Percentiles rank a stretch among this genome's conserved stretches.
These are phyloP conservation scores for Hypsopygia costalis DNA, from an alignment of 2,888 invertebrate genomes.

Conservation along the genomic window DNA sequence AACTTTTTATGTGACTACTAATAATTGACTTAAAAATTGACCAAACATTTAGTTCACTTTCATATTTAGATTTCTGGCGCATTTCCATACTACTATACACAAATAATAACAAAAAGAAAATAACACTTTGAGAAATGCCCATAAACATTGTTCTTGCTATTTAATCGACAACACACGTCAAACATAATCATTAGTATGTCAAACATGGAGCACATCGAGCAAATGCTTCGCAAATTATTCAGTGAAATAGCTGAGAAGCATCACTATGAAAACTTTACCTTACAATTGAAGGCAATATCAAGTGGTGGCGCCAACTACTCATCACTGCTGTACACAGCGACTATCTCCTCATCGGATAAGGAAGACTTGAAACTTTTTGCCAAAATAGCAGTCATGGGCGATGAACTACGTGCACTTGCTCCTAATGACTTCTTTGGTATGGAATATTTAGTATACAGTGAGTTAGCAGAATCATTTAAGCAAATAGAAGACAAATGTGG, in stretches of 20 bases:
- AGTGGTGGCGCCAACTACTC: constrained; percentile 22
- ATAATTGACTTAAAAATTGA: too few species aligned
- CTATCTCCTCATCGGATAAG: constrained; percentile 10
- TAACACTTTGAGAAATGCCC: too few species aligned
- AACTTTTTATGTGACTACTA: too few species aligned
- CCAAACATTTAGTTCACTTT: too few species aligned
- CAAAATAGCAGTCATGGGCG: constrained; percentile 22
- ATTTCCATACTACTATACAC: too few species aligned
- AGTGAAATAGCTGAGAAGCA: constrained; percentile 10
- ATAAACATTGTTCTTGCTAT: too few species aligned
- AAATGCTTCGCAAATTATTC: constrained; percentile 9
- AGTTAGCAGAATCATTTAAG: constrained; percentile 20
- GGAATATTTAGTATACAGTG: constrained; percentile 27
- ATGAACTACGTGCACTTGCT: constrained; percentile 18
- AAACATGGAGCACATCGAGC: not conserved
- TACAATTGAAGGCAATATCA: constrained; percentile 11
- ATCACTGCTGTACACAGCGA: constrained; percentile 14
- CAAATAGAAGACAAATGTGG: constrained; percentile 23
- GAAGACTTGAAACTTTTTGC: constrained; percentile 21
- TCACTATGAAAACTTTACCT: constrained; percentile 6
- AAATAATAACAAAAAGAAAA: too few species aligned
- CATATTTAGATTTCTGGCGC: too few species aligned
- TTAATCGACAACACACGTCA: too few species aligned
- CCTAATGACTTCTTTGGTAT: constrained; percentile 18
- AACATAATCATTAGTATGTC: not conserved